phyloP scores from a whole-genome alignment of 2,888 invertebrate species.

The Heliconius ismenius region DNA sequence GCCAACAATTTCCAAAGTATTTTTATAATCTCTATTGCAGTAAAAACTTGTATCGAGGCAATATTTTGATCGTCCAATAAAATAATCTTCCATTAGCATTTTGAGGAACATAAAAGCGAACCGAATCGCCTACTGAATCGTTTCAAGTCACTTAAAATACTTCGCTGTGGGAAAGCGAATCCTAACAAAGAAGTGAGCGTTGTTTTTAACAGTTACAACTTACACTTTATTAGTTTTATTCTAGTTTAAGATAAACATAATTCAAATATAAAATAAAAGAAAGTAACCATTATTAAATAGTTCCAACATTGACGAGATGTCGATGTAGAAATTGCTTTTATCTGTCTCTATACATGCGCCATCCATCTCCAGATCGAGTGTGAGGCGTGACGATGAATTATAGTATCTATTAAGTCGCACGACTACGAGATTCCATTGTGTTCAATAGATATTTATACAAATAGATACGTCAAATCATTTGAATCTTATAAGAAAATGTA shows the following conservation, averaged over 20 bases:
- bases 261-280: not conserved
- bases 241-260: not conserved
- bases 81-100: constrained; percentile 14
- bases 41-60: constrained; percentile 2
- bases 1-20: not conserved
- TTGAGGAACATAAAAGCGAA: constrained; percentile 56
- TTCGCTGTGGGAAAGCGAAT: constrained; percentile 62
- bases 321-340: constrained; percentile 38
- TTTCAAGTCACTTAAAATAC: constrained; percentile 56
- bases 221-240: not conserved
- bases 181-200: constrained; percentile 47
- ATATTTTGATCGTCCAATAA: constrained; percentile 22
- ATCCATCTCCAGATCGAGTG: constrained; percentile 74
- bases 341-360: constrained; percentile 50
- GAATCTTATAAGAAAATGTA: not conserved
- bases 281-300: constrained; percentile 24
- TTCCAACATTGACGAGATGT: constrained; percentile 32
- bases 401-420: constrained; percentile 79
- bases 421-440: constrained; percentile 71
- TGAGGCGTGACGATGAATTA: constrained; percentile 74
- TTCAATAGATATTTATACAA: constrained; percentile 29
- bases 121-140: constrained; percentile 69
- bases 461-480: constrained; percentile 26
- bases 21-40: not conserved
- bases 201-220: constrained; percentile 14